Percentiles rank a stretch among this genome's conserved stretches.
Evolutionary conservation across 2,888 invertebrate species (phyloP).

Genomic region (Schizotus pectinicornis): DNA sequence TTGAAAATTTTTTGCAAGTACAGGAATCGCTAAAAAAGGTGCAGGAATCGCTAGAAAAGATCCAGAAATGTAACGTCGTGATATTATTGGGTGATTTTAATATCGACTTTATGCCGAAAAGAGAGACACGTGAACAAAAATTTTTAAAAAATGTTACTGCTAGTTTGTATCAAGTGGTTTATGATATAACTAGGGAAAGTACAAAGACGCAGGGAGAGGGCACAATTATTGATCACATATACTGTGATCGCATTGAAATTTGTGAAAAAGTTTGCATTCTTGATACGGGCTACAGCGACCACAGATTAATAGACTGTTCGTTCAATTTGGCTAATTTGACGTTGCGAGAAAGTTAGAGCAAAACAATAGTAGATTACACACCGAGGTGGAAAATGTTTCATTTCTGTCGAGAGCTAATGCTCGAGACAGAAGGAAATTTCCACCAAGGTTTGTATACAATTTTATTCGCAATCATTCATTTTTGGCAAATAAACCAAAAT

Average conservation of each 20-base stretch:
- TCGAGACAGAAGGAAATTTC: too few relatives aligned
- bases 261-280: not conserved
- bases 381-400: too few relatives aligned
- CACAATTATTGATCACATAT: not conserved
- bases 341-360: too few relatives aligned
- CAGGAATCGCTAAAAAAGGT: not conserved
- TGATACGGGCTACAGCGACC: not conserved
- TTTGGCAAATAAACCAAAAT: too few relatives aligned
- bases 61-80: not conserved
- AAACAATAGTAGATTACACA: too few relatives aligned
- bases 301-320: not conserved
- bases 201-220: not conserved
- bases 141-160: not conserved
- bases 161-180: not conserved
- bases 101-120: not conserved
- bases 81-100: slow-evolving; percentile 2
- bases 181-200: not conserved
- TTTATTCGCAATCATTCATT: too few relatives aligned
- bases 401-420: too few relatives aligned
- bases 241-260: not conserved
- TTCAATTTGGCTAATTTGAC: too few relatives aligned
- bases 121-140: not conserved
- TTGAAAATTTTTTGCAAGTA: not conserved
- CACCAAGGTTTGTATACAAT: too few relatives aligned
- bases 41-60: not conserved